Percentiles rank a stretch among this genome's conserved stretches.
phyloP scores from a whole-genome alignment of 2,888 invertebrate genomes.

The Piscicola geometra region DNA sequence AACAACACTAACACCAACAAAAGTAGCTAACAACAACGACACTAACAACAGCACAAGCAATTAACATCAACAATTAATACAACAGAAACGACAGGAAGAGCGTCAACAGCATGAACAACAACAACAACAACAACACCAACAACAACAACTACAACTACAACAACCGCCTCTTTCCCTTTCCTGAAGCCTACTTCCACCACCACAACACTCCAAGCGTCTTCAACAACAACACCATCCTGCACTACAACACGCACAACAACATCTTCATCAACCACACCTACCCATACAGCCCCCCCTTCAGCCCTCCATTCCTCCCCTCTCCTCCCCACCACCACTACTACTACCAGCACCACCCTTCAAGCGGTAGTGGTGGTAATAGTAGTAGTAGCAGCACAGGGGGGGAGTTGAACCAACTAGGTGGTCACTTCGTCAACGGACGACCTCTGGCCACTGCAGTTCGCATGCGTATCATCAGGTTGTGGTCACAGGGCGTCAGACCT shows the following conservation, averaged over 20 bases:
- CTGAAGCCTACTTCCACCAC: background rate
- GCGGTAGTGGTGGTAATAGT: too few species aligned
- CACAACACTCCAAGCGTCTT: background rate
- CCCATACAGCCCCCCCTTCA: background rate
- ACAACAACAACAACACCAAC: too few species aligned
- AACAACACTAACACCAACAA: too few species aligned
- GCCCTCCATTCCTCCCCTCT: too few species aligned
- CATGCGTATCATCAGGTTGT: constrained; percentile 80
- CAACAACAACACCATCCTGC: background rate
- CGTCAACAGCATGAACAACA: too few species aligned
- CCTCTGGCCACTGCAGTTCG: constrained; percentile 84
- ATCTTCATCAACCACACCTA: background rate
- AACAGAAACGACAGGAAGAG: too few species aligned
- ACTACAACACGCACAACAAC: background rate
- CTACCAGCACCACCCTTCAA: constrained; percentile 16
- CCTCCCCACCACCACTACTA: background rate
- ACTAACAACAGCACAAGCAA: too few species aligned
- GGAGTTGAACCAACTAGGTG: constrained; percentile 94
- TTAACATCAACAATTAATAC: too few species aligned
- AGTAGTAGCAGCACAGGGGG: constrained; percentile 58
- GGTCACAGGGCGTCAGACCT: constrained; percentile 83
- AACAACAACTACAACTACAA: background rate
- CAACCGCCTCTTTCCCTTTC: background rate
- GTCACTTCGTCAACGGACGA: constrained; percentile 87
- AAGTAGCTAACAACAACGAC: too few species aligned